phyloP scores from a whole-genome alignment of 2,888 invertebrate genomes.

The Meiosimyza platycephala region DNA sequence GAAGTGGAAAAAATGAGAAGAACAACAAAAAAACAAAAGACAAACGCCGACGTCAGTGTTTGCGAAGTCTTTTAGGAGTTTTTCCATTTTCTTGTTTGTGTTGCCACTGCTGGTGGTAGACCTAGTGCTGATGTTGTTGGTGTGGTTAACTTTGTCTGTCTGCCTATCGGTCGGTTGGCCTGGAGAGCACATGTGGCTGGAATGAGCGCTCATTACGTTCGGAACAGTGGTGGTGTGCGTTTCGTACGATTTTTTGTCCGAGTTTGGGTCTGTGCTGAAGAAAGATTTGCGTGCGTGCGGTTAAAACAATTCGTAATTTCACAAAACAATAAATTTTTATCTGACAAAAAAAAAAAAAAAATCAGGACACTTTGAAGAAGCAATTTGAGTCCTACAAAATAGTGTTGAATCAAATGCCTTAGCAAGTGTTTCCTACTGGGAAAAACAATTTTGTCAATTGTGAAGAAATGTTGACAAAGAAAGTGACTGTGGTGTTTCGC shows the following conservation, averaged over 20 bases:
- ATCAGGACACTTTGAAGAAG: not conserved
- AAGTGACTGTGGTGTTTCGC: too few species aligned
- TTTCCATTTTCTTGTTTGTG: not conserved
- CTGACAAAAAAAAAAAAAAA: not conserved
- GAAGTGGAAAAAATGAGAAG: too few species aligned
- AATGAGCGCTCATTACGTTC: constrained; percentile 54
- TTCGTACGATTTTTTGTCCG: constrained; percentile 44
- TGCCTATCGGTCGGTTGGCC: constrained; percentile 46
- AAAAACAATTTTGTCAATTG: too few species aligned
- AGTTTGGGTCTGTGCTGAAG: not conserved
- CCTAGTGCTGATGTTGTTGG: constrained; percentile 23
- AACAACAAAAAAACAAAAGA: too few species aligned
- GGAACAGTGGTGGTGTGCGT: constrained; percentile 59
- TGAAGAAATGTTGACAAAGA: too few species aligned
- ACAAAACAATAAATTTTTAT: not conserved
- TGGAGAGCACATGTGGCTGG: constrained; percentile 47
- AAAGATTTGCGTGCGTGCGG: constrained; percentile 33
- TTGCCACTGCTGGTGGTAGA: not conserved
- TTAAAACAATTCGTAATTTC: not conserved
- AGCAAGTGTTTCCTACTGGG: too few species aligned
- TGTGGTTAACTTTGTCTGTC: constrained; percentile 33
- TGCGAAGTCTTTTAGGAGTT: not conserved
- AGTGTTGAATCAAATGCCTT: too few species aligned
- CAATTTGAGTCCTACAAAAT: too few species aligned
- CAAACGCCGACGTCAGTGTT: not conserved